These are phyloP conservation scores for Aramus guarauna DNA, from an alignment of 2,113 vertebrate genomes.

Conservation along the genomic window DNA sequence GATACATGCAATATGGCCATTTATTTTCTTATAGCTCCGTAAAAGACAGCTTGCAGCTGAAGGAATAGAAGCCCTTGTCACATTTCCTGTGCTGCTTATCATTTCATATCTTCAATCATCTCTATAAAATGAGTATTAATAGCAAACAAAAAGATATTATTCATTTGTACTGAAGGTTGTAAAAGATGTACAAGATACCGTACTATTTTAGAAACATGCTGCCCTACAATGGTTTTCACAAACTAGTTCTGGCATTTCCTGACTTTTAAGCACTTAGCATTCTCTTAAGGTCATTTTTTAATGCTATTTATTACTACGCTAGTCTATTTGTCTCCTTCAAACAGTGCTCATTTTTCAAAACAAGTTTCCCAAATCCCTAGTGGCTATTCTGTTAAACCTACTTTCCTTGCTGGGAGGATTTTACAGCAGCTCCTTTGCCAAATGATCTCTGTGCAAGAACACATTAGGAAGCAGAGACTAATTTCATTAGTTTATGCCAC, in stretches of 20 bases:
- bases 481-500: not conserved
- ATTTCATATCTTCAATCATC: not conserved
- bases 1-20: not conserved
- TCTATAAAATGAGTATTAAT: not conserved
- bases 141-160: constrained; percentile 30
- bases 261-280: constrained; percentile 20
- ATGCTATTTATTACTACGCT: not conserved
- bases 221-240: not conserved
- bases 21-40: not conserved
- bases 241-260: constrained; percentile 31
- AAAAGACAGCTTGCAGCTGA: not conserved
- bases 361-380: not conserved
- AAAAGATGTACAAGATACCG: not conserved
- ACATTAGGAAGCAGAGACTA: not conserved
- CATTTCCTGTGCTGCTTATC: not conserved
- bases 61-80: not conserved
- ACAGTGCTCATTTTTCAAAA: not conserved
- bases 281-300: constrained; percentile 16
- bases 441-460: not conserved
- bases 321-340: not conserved
- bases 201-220: constrained; percentile 15
- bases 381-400: not conserved
- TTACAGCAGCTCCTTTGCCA: not conserved
- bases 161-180: not conserved
- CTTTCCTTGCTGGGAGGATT: not conserved